phyloP scores from a whole-genome alignment of 2,113 vertebrate genomes.

The Aramus guarauna region DNA sequence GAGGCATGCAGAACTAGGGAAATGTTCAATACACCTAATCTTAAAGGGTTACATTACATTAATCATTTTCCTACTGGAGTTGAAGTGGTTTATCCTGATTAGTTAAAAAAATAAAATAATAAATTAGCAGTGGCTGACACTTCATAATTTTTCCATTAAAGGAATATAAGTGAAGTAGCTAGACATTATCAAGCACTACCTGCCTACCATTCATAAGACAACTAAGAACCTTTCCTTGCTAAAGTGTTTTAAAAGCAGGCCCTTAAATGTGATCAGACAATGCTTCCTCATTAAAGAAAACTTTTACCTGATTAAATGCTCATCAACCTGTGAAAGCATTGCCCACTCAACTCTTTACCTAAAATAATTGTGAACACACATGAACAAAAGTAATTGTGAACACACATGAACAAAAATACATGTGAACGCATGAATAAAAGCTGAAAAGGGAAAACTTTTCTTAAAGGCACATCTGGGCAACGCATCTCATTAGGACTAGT shows the following conservation, averaged over 20 bases:
- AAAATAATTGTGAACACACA: background rate
- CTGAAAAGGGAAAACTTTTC: background rate
- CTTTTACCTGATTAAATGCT: conserved; percentile 15
- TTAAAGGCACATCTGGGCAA: background rate
- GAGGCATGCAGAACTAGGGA: background rate
- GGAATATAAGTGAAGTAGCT: background rate
- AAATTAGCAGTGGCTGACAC: background rate
- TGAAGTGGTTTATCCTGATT: background rate
- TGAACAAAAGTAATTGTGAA: background rate
- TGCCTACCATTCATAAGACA: background rate
- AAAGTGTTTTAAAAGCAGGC: background rate
- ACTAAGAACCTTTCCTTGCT: background rate
- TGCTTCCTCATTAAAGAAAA: background rate
- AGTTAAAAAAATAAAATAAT: background rate
- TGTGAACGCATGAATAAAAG: background rate
- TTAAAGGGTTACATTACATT: background rate
- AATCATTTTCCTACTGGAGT: background rate
- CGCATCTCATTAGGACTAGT: background rate
- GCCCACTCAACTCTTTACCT: background rate
- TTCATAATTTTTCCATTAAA: background rate
- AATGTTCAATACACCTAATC: background rate
- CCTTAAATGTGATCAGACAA: background rate
- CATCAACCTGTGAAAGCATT: background rate
- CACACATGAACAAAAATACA: too few species aligned
- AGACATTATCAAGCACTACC: background rate